These are phyloP conservation scores for Rhabdornis inornatus DNA, from an alignment of 2,113 vertebrate species.

Conservation along the genomic window DNA sequence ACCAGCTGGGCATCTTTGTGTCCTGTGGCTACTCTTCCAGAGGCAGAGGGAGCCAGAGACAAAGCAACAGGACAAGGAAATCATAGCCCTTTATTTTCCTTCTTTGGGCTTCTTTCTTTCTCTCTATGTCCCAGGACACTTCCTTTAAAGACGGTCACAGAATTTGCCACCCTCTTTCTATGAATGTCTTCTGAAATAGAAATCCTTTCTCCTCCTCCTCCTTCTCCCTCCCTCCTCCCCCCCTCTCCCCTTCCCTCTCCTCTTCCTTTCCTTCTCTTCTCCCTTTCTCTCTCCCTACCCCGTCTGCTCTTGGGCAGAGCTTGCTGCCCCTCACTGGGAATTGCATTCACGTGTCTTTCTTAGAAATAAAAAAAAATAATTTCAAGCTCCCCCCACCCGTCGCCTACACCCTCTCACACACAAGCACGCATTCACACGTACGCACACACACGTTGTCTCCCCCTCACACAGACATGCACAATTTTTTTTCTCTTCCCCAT, in stretches of 20 bases:
- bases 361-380: background rate
- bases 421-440: background rate
- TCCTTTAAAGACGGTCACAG: conserved; percentile 17
- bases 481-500: background rate
- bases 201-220: background rate
- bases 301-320: background rate
- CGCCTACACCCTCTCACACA: background rate
- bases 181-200: background rate
- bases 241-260: too few relatives aligned
- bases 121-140: conserved; percentile 21
- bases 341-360: conserved; percentile 4
- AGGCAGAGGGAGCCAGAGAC: conserved; percentile 54
- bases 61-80: conserved; percentile 63
- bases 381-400: background rate
- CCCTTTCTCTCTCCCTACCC: background rate
- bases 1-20: conserved; percentile 55
- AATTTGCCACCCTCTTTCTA: conserved; percentile 22
- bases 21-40: conserved; percentile 57
- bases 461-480: background rate
- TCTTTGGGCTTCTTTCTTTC: conserved; percentile 11
- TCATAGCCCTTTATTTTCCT: conserved; percentile 52
- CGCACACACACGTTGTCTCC: background rate
- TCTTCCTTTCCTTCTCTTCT: background rate
- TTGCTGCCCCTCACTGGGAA: background rate
- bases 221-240: background rate